phyloP scores from a whole-genome alignment of 2,797 vertebrate genomes.

The Acropternis orthonyx region DNA sequence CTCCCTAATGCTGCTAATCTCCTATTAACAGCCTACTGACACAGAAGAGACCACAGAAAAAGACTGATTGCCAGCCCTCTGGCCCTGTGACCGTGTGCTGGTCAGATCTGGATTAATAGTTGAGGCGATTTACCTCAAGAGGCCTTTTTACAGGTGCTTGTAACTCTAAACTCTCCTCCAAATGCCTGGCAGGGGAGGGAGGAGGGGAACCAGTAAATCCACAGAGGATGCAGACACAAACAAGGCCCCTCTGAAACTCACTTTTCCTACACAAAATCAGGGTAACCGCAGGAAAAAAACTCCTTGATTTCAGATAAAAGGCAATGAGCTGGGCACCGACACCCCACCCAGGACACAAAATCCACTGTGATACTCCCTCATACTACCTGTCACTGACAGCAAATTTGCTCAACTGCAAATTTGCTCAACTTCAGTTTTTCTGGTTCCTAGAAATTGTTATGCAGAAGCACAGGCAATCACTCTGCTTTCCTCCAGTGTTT shows the following conservation, averaged over 20 bases:
- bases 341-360: background rate
- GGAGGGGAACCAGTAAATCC: background rate
- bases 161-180: constrained; percentile 41
- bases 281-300: background rate
- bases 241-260: background rate
- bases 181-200: background rate
- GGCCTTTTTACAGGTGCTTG: constrained; percentile 34
- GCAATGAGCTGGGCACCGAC: rapidly evolving
- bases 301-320: background rate
- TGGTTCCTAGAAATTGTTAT: background rate
- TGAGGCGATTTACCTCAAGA: constrained; percentile 65
- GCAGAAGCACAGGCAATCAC: background rate
- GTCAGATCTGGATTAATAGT: constrained; percentile 63
- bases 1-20: constrained; percentile 45
- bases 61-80: constrained; percentile 34
- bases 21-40: constrained; percentile 59
- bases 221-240: background rate
- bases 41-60: constrained; percentile 53
- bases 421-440: background rate
- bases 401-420: background rate
- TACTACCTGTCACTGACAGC: background rate
- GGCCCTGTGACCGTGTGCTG: constrained; percentile 44
- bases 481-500: rapidly evolving
- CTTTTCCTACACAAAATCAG: background rate
- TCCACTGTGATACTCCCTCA: background rate